These are phyloP conservation scores for Athrips mouffetella DNA, from an alignment of 2,888 invertebrate species.

Conservation along the genomic window DNA sequence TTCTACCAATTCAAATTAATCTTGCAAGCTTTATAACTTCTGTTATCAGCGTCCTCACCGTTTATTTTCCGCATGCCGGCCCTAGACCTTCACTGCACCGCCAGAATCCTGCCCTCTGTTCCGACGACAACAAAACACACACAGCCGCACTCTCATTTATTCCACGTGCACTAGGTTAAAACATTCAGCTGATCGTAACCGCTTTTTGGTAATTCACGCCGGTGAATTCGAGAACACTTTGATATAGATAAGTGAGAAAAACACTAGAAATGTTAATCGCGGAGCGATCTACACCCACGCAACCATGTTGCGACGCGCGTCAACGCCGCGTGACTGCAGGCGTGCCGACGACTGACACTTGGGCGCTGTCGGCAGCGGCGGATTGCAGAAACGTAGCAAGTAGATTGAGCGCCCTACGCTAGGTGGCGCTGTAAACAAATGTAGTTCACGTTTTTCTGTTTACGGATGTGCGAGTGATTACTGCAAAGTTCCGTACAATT, in stretches of 20 bases:
- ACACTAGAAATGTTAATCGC: constrained; percentile 65
- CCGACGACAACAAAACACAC: constrained; percentile 71
- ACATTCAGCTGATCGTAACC: constrained; percentile 35
- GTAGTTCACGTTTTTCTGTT: constrained; percentile 19
- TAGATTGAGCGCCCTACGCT: constrained; percentile 19
- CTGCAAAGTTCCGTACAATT: constrained; percentile 17
- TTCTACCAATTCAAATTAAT: constrained; percentile 32
- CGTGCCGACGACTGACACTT: constrained; percentile 70
- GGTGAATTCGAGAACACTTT: constrained; percentile 43
- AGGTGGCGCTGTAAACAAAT: constrained; percentile 52
- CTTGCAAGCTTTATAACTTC: constrained; percentile 29
- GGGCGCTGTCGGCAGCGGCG: constrained; percentile 50
- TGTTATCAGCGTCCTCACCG: constrained; percentile 48
- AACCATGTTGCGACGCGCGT: constrained; percentile 71
- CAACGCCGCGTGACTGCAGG: constrained; percentile 77
- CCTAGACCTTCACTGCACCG: constrained; percentile 67
- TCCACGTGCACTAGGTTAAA: constrained; percentile 46
- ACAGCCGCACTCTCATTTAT: constrained; percentile 59
- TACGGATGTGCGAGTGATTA: constrained; percentile 11
- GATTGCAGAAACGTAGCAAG: constrained; percentile 36
- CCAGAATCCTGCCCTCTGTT: constrained; percentile 66
- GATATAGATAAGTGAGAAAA: constrained; percentile 59
- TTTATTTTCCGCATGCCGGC: constrained; percentile 75
- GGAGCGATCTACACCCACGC: constrained; percentile 69
- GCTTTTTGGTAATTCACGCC: constrained; percentile 35